Base-by-base conservation (phyloP, 2,113 vertebrate genomes). In the Calyptomena viridis region DNA sequence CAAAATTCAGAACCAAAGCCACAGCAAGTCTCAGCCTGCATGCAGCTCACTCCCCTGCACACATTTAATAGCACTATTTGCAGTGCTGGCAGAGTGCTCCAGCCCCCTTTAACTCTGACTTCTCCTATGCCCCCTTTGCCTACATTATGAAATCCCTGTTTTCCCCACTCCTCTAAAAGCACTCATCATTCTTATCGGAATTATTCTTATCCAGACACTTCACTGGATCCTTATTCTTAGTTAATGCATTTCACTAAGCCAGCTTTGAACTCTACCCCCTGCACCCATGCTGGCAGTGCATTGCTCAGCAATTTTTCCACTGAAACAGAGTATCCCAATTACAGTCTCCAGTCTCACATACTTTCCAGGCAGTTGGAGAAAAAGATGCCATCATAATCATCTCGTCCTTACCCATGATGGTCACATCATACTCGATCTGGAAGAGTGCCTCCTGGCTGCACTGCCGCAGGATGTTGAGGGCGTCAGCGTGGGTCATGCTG, bases 401-500 rank as follows among this genome's bases (percentile, higher is more conserved):
- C n/a, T 40, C 44, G 76, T 81, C 84, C 99, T 99, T 98, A 99
- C 99, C 99, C 97, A 99, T 98, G 93, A 99, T 97, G 85, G 98
- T 98, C 96, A 99, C 98, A 75, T 99, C 99, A 17, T 99, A 99
- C 96, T 99, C 99, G 8, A 99, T 99, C 97, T 99, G 98, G 98
- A 99, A 99, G 87, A 99, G 98, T 4, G 99, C 99, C 96, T 99
- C 99, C 56, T 99, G 99, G 97, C 98, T 94, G 95, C 99, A 99
- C 96, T 99, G 99, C 94, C 98, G 97, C 94, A 99, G 98, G 84
- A 99, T 98, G 94, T 98, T 99, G 93, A 99, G 96, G 25, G 99
- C 99, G 0, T 99, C 98, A 9, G 98, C 97, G 1, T 99, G 99
- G 95, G 98, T 99, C 97, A 99, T 98, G 59, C 98, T 98, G 49